These are phyloP conservation scores for Crocallis elinguaria DNA, from an alignment of 2,888 invertebrate species.

Conservation along the genomic window DNA sequence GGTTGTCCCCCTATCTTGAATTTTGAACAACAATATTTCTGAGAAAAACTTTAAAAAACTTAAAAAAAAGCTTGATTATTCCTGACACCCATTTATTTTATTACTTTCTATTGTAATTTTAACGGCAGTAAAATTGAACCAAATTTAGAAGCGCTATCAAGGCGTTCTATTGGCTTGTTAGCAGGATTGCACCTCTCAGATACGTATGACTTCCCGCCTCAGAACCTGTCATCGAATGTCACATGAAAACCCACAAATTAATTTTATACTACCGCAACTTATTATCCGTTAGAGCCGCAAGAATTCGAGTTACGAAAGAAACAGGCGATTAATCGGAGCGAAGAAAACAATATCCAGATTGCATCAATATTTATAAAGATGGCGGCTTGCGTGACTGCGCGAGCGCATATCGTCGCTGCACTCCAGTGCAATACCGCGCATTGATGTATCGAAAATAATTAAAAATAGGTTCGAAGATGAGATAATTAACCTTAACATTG, in stretches of 20 bases:
- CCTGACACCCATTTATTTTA: no score
- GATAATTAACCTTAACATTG: not conserved
- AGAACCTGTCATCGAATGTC: not conserved
- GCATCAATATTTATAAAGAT: slow-evolving; percentile 81
- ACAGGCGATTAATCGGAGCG: slow-evolving; percentile 75
- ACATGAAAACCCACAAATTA: not conserved
- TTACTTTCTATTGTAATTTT: no score
- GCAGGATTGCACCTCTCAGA: no score
- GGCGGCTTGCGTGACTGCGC: slow-evolving; percentile 54
- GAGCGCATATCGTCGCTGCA: slow-evolving; percentile 67
- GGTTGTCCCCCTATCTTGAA: no score
- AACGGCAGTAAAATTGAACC: no score
- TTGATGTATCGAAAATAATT: not conserved
- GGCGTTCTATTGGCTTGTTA: no score
- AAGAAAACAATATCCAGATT: slow-evolving; percentile 67
- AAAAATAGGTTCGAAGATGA: slow-evolving; percentile 9
- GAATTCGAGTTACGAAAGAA: slow-evolving; percentile 67
- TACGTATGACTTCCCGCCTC: no score
- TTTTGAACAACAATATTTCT: no score
- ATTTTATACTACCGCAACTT: not conserved
- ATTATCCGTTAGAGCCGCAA: slow-evolving; percentile 39
- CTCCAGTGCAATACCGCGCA: slow-evolving; percentile 47
- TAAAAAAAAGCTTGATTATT: no score
- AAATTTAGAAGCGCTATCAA: no score
- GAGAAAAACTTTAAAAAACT: no score